Evolutionary conservation across 1,140 invertebrate genomes (phyloP), one percentile per base, ranked within the genome.

Genomic region (Gonioctena quinquepunctata): DNA sequence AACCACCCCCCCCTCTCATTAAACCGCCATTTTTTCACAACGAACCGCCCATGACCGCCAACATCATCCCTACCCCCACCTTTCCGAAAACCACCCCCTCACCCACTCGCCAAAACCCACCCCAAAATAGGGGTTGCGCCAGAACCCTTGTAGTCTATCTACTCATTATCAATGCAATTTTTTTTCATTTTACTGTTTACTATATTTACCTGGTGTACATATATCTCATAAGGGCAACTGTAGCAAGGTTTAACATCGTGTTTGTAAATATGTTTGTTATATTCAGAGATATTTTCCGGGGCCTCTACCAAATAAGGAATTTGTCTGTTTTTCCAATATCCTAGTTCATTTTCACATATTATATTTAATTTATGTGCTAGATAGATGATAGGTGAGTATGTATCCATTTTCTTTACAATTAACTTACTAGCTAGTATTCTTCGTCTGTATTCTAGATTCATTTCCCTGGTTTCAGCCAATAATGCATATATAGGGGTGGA

Each of bases 401-500:
- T n/a, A 54, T 19, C 21, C 8, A 54, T 18, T 19, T 8, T 54
- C 18, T 54, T 54, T 18, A 18, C 2, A 54, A 66, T 28, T 21
- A 66, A 66, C 52, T 66, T 66, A 7, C 16, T 18, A 13, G 63
- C 63, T 11, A 52, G 22, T n/a, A 6, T 21, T 50, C 52, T 66
- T 13, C 63, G 11, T 6, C 63, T 50, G n/a, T 21, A 16, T 19
- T 66, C 63, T 50, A 66, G 23, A 42, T 66, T 25, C 7, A 52
- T 66, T 66, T 57, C 48, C 7, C 5, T 23, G 6, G 63, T 48
- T 54, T 66, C 63, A 6, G 63, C 63, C 19, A 54, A 33, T 0
- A 66, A 16, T 5, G 26, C 63, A 56, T 66, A 56, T 16, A 18
- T 66, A 13, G 63, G 48, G 11, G 63, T 66, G 7, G 63, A 54